Conservation (phyloP, 2,113 vertebrate genomes). For the Gymnogyps californianus region DNA sequence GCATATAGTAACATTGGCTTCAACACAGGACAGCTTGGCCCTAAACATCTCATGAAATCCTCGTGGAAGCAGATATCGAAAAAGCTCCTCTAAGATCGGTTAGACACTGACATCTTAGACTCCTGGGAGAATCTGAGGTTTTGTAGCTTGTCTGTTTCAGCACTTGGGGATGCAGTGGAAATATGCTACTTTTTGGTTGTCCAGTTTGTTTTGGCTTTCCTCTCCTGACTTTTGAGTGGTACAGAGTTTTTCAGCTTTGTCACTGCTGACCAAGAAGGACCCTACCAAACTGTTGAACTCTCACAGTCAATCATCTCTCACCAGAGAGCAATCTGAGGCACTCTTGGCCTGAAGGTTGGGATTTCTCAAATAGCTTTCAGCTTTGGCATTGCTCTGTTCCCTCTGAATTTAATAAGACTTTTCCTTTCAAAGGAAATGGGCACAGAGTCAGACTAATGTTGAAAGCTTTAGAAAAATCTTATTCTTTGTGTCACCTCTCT, state of each 20-base stretch:
- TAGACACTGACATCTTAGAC: neutral
- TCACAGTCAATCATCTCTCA: neutral
- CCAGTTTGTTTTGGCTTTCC: neutral
- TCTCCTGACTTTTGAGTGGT: neutral
- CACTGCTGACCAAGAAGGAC: neutral
- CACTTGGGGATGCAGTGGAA: neutral
- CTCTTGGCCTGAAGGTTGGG: neutral
- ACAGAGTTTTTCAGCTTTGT: neutral
- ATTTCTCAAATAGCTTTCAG: neutral
- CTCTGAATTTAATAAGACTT: neutral
- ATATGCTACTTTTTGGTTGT: accelerated
- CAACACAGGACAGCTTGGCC: neutral
- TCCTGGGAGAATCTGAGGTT: neutral
- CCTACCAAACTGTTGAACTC: neutral
- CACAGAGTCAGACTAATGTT: neutral
- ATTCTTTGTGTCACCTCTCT: neutral
- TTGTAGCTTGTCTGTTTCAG: neutral
- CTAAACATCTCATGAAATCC: neutral
- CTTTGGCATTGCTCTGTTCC: neutral
- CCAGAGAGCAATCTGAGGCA: neutral
- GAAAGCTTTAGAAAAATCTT: neutral
- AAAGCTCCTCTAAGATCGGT: neutral
- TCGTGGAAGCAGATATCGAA: neutral
- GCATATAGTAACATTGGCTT: neutral
- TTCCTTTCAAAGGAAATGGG: neutral